Evolutionary conservation across 2,113 vertebrate species (phyloP).

Genomic region (Ornithorhynchus anatinus): DNA sequence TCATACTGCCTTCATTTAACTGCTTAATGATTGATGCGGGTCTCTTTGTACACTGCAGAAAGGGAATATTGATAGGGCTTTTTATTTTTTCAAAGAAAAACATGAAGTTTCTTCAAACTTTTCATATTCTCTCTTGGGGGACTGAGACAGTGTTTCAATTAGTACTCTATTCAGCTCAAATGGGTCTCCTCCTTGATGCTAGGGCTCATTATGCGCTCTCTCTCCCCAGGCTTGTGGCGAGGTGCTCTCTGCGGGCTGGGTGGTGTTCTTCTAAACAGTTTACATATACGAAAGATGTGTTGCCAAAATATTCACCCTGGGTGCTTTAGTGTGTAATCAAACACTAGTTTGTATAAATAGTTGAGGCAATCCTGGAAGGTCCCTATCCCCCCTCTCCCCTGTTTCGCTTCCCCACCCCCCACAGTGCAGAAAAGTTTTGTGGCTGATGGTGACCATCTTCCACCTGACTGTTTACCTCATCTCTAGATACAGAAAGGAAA

Average conservation of each 20-base stretch:
- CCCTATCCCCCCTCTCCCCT: background rate
- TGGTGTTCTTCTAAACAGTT: slow-evolving; percentile 25
- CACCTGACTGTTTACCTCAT: no score
- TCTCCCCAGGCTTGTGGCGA: accelerated
- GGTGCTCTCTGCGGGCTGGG: slow-evolving; percentile 20
- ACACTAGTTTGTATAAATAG: accelerated
- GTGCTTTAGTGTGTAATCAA: background rate
- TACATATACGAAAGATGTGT: slow-evolving; percentile 23
- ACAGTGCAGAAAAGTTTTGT: no score
- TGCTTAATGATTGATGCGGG: slow-evolving; percentile 61
- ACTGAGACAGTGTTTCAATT: no score
- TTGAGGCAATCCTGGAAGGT: background rate
- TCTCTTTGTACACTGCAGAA: slow-evolving; percentile 39
- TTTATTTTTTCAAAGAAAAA: slow-evolving; percentile 47
- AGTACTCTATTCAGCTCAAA: no score
- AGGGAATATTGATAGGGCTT: slow-evolving; percentile 34
- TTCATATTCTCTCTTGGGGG: no score
- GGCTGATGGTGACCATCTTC: no score
- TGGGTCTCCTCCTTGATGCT: accelerated
- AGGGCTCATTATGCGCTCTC: accelerated
- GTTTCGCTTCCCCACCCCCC: no score
- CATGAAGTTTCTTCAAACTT: no score
- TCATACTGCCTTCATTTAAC: slow-evolving; percentile 57
- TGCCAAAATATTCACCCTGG: slow-evolving; percentile 41
- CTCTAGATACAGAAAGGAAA: no score